Evolutionary conservation across 1,140 invertebrate species (phyloP).

Genomic region (Calliopsis andreniformis): DNA sequence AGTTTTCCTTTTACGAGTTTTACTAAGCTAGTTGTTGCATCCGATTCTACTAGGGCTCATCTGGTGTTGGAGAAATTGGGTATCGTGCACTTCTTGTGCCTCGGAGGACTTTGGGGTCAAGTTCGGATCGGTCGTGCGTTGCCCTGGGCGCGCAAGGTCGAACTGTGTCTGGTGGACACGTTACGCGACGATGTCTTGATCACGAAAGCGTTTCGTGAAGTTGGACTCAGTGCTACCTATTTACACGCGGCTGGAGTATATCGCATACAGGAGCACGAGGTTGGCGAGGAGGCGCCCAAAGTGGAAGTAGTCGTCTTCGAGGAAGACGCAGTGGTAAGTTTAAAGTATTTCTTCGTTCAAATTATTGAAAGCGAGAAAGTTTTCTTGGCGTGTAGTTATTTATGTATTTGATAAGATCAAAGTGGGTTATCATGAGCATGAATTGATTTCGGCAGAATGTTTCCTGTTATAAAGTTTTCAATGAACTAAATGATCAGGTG

Average conservation of each 20-base stretch:
- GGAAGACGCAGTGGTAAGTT: constrained; percentile 70
- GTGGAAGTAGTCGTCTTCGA: constrained; percentile 73
- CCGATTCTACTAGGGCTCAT: constrained; percentile 67
- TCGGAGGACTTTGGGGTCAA: constrained; percentile 77
- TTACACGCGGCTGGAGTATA: constrained; percentile 72
- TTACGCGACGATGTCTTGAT: constrained; percentile 74
- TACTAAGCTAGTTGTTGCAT: neutral
- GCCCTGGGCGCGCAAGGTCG: constrained; percentile 75
- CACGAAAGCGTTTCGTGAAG: constrained; percentile 73
- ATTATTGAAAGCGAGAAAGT: too few species aligned
- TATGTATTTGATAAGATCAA: too few species aligned
- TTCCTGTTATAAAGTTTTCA: too few species aligned
- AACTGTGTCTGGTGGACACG: constrained; percentile 74
- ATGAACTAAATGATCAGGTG: too few species aligned
- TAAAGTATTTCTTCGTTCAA: too few species aligned
- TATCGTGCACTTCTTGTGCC: constrained; percentile 76
- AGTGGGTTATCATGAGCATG: too few species aligned
- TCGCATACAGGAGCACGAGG: constrained; percentile 71
- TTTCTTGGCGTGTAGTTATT: too few species aligned
- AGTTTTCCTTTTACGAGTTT: constrained; percentile 27
- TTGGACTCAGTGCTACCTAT: constrained; percentile 71
- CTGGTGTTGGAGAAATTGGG: constrained; percentile 71
- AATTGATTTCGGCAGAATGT: too few species aligned
- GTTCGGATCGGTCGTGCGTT: constrained; percentile 74
- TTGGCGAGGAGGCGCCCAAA: constrained; percentile 69